A percentile compares a stretch with the other conserved stretches of the same genome.
Evolutionary conservation across 1,140 invertebrate species (phyloP).

Genomic region (Protaetia brevitarsis): DNA sequence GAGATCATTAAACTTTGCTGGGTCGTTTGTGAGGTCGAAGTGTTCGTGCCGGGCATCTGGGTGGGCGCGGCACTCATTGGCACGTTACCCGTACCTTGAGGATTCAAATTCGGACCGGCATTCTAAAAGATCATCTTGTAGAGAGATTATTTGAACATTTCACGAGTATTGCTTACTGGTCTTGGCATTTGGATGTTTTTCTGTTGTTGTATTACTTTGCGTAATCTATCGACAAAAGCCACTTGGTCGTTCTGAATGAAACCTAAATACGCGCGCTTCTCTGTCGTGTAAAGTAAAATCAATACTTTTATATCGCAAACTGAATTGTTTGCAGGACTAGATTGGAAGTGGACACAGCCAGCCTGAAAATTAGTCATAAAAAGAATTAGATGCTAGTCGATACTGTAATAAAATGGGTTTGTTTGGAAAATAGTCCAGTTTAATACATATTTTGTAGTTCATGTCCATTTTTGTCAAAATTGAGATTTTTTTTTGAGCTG

Average conservation of each 20-base stretch:
- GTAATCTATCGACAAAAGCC: constrained; percentile 75
- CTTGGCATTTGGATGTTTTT: constrained; percentile 43
- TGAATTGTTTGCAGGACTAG: constrained; percentile 55
- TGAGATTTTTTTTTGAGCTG: too few species aligned
- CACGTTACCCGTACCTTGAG: constrained; percentile 36
- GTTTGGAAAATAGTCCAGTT: too few species aligned
- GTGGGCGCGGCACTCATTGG: constrained; percentile 35
- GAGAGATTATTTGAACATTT: neutral
- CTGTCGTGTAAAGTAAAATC: constrained; percentile 84
- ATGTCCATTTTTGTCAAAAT: neutral
- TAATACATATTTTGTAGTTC: constrained; percentile 23
- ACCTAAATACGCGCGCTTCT: constrained; percentile 87
- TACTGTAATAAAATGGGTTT: neutral
- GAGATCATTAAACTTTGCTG: constrained; percentile 59
- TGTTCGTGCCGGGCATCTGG: constrained; percentile 45
- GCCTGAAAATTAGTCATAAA: constrained; percentile 63
- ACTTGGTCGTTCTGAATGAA: constrained; percentile 94
- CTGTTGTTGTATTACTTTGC: constrained; percentile 79
- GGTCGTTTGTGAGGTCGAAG: constrained; percentile 51
- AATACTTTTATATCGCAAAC: constrained; percentile 89
- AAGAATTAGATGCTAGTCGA: neutral
- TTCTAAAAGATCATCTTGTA: neutral
- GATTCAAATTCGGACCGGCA: constrained; percentile 40
- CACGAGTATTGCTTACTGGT: neutral
- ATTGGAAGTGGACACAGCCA: constrained; percentile 85